Conservation (phyloP, 2,888 invertebrate species). For the Drosophila subquinaria region DNA sequence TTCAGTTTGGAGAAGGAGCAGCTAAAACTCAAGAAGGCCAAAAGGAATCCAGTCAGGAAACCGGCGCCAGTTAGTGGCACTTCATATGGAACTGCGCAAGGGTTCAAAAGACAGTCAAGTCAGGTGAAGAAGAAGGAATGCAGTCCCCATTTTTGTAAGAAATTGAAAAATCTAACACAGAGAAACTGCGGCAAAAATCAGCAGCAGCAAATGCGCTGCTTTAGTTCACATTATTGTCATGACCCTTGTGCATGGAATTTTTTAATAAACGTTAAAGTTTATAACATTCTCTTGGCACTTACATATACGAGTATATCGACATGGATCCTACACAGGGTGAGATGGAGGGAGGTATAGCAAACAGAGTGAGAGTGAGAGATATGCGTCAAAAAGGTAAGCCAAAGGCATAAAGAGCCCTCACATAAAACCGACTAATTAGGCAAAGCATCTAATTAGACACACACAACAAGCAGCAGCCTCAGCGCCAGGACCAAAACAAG, state of each 20-base stretch:
- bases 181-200: slow-evolving; percentile 57
- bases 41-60: slow-evolving; percentile 23
- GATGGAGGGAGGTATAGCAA: not conserved
- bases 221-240: slow-evolving; percentile 78
- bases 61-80: slow-evolving; percentile 45
- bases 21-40: slow-evolving; percentile 19
- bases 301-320: slow-evolving; percentile 64
- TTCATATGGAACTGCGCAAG: slow-evolving; percentile 60
- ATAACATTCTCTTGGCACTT: slow-evolving; percentile 70
- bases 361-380: not conserved
- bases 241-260: slow-evolving; percentile 69
- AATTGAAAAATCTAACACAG: slow-evolving; percentile 74
- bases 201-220: slow-evolving; percentile 75
- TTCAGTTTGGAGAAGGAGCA: slow-evolving; percentile 27
- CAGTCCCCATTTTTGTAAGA: slow-evolving; percentile 74
- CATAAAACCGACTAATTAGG: slow-evolving; percentile 79
- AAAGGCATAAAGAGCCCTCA: slow-evolving; percentile 72
- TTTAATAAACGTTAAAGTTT: slow-evolving; percentile 81
- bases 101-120: slow-evolving; percentile 81
- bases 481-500: slow-evolving; percentile 44
- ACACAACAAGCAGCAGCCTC: slow-evolving; percentile 43
- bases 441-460: slow-evolving; percentile 78
- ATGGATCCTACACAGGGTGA: slow-evolving; percentile 23
- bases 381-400: slow-evolving; percentile 71
- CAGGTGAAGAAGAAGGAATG: slow-evolving; percentile 61